Evolutionary conservation across 2,888 invertebrate genomes (phyloP).

Genomic region (Dynastes grantii): DNA sequence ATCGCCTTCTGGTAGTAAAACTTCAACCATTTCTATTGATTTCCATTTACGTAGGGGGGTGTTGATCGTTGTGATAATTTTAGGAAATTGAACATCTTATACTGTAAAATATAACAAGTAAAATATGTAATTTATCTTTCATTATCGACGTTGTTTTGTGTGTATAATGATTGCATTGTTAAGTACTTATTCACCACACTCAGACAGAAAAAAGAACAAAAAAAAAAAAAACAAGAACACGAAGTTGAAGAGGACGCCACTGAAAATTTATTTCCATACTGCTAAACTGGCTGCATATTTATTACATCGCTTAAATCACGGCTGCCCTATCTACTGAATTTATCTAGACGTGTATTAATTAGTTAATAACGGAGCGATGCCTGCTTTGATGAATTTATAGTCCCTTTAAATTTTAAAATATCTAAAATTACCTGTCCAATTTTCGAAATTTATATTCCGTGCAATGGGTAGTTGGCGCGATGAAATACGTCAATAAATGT

Average conservation of each 20-base stretch:
- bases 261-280: constrained; percentile 61
- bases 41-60: no score
- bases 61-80: no score
- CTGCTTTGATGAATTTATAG: constrained; percentile 50
- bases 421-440: constrained; percentile 50
- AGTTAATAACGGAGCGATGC: constrained; percentile 60
- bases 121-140: no score
- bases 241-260: constrained; percentile 38
- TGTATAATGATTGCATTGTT: no score
- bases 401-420: constrained; percentile 50
- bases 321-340: constrained; percentile 58
- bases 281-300: constrained; percentile 64
- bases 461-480: not conserved
- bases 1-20: no score
- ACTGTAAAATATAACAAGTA: no score
- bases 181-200: no score
- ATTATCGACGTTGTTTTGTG: no score
- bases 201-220: no score
- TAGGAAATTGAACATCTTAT: no score
- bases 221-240: constrained; percentile 17
- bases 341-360: constrained; percentile 67
- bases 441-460: constrained; percentile 33
- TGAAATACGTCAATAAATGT: constrained; percentile 39
- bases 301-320: constrained; percentile 65
- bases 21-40: no score